Conservation (phyloP, 2,113 vertebrate species). For the Thryonomys swinderianus region DNA sequence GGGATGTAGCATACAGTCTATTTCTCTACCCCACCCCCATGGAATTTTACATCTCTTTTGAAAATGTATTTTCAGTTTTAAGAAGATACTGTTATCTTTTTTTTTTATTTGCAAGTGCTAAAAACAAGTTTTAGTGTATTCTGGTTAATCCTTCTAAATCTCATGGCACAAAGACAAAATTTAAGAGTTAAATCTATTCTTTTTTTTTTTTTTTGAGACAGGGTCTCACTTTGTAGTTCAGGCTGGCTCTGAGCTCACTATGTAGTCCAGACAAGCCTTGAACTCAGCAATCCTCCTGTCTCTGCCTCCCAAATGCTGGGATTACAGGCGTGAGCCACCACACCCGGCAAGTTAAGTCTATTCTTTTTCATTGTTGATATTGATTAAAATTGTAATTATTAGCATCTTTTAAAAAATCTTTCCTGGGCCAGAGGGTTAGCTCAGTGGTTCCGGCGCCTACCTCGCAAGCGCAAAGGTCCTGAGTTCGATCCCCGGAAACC, state of each 20-base stretch:
- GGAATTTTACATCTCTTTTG: conserved; percentile 85
- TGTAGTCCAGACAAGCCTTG: no score
- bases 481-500: no score
- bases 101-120: conserved; percentile 32
- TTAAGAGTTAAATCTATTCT: conserved; percentile 2
- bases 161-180: not conserved
- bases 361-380: conserved; percentile 12
- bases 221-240: no score
- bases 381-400: not conserved
- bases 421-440: no score
- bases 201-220: no score
- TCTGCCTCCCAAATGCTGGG: no score
- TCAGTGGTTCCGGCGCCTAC: no score
- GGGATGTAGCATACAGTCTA: conserved; percentile 88
- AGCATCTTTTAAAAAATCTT: not conserved
- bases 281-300: no score
- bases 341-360: not conserved
- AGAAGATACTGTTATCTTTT: conserved; percentile 35
- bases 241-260: no score
- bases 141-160: not conserved
- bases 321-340: no score
- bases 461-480: no score
- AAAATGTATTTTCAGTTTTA: conserved; percentile 84
- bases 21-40: conserved; percentile 67
- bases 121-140: conserved; percentile 11